phyloP scores from a whole-genome alignment of 2,888 invertebrate species.

The Aethes cnicana region DNA sequence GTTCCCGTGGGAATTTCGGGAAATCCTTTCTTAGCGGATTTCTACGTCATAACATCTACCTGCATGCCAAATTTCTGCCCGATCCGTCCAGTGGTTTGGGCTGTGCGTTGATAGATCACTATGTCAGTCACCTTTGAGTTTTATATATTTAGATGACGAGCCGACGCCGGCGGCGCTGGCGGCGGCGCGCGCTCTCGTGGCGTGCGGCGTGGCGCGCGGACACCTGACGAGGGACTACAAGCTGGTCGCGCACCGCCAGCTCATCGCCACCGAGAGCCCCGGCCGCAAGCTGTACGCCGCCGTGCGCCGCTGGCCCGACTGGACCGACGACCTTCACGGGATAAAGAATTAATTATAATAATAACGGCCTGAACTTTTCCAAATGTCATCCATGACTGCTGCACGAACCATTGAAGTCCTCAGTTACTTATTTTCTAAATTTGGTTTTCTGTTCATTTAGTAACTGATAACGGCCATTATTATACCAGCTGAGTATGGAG shows the following conservation, averaged over 20 bases:
- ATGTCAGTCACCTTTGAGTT: no score
- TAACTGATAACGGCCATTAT: no score
- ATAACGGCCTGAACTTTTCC: no score
- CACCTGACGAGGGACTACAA: constrained; percentile 81
- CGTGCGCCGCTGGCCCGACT: constrained; percentile 74
- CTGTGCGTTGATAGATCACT: not conserved
- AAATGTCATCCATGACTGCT: no score
- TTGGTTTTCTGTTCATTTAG: no score
- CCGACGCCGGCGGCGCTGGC: constrained; percentile 81
- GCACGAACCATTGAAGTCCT: no score
- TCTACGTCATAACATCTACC: no score
- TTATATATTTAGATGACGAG: constrained; percentile 71
- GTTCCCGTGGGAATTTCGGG: no score
- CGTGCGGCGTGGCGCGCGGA: constrained; percentile 82
- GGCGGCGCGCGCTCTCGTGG: constrained; percentile 80
- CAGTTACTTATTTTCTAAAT: no score
- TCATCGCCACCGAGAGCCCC: constrained; percentile 66
- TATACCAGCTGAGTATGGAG: no score
- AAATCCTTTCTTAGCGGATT: no score
- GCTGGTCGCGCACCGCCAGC: constrained; percentile 84
- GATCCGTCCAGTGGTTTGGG: not conserved
- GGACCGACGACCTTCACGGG: constrained; percentile 53
- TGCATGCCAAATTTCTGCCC: no score
- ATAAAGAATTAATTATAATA: constrained; percentile 40
- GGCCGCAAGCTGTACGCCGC: constrained; percentile 68